phyloP scores from a whole-genome alignment of 2,797 vertebrate genomes.

The Setipinna tenuifilis region DNA sequence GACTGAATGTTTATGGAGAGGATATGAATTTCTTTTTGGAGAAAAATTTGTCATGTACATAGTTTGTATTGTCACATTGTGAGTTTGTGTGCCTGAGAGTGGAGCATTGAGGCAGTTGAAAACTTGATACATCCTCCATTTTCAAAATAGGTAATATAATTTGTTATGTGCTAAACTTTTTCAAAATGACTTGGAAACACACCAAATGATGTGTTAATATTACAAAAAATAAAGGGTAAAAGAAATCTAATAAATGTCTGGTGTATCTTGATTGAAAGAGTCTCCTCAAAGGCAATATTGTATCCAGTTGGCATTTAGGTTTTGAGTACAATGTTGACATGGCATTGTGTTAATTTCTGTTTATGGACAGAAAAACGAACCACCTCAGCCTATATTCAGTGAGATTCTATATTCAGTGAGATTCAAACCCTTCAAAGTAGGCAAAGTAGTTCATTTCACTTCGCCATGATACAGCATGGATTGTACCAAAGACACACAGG shows the following conservation, averaged over 20 bases:
- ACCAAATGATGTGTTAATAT: slow-evolving; percentile 75
- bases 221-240: slow-evolving; percentile 69
- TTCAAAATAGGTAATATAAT: slow-evolving; percentile 56
- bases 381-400: neutral
- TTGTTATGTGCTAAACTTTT: slow-evolving; percentile 62
- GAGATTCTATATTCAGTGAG: neutral
- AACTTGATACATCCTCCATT: slow-evolving; percentile 69
- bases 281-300: neutral
- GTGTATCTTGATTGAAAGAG: neutral
- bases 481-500: neutral
- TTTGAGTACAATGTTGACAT: neutral
- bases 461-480: neutral
- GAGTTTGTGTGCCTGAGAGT: slow-evolving; percentile 63
- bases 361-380: neutral
- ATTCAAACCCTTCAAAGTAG: neutral
- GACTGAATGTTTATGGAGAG: slow-evolving; percentile 77
- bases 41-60: slow-evolving; percentile 58
- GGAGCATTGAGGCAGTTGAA: slow-evolving; percentile 67
- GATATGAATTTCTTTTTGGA: slow-evolving; percentile 63
- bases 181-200: slow-evolving; percentile 70
- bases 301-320: neutral
- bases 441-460: neutral
- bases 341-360: neutral
- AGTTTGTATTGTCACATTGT: slow-evolving; percentile 68
- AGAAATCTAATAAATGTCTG: slow-evolving; percentile 45